Conservation (phyloP, 2,888 invertebrate genomes). For the Pristionchus arcanus region DNA sequence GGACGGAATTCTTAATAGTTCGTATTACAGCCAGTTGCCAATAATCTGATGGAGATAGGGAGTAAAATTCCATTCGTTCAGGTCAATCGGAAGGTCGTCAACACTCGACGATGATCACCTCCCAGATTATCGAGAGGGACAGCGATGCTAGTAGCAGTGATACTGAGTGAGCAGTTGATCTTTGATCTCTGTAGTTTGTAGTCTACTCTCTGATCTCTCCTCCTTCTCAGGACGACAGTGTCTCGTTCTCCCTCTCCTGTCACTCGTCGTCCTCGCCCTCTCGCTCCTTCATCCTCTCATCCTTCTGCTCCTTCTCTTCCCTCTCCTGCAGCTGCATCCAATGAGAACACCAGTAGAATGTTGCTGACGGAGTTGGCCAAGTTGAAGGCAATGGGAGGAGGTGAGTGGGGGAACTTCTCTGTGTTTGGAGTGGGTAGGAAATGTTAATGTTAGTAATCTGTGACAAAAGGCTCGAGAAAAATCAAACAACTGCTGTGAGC, state of each 20-base stretch:
- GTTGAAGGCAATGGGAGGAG: conserved; percentile 42
- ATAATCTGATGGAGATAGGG: no score
- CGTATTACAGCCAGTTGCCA: no score
- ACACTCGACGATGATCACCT: conserved; percentile 53
- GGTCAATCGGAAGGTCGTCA: conserved; percentile 54
- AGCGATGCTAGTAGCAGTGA: conserved; percentile 38
- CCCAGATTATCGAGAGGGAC: conserved; percentile 55
- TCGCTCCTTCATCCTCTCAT: neutral
- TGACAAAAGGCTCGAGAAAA: neutral
- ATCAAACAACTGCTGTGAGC: neutral
- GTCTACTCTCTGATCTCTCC: neutral
- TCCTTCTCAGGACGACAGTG: conserved; percentile 40
- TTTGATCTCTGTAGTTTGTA: neutral
- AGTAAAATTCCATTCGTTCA: neutral
- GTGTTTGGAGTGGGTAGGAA: no score
- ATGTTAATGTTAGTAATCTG: neutral
- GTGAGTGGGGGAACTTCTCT: neutral
- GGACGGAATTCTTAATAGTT: neutral
- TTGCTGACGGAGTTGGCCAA: conserved; percentile 51
- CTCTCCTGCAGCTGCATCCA: conserved; percentile 22
- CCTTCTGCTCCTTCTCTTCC: neutral
- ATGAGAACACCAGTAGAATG: neutral
- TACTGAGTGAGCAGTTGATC: conserved; percentile 38
- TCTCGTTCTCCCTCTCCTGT: conserved; percentile 54
- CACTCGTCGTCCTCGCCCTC: neutral